Evolutionary conservation across 2,888 invertebrate genomes (phyloP), one percentile per base, ranked within the genome.

Genomic region (Sussaba pulchella): DNA sequence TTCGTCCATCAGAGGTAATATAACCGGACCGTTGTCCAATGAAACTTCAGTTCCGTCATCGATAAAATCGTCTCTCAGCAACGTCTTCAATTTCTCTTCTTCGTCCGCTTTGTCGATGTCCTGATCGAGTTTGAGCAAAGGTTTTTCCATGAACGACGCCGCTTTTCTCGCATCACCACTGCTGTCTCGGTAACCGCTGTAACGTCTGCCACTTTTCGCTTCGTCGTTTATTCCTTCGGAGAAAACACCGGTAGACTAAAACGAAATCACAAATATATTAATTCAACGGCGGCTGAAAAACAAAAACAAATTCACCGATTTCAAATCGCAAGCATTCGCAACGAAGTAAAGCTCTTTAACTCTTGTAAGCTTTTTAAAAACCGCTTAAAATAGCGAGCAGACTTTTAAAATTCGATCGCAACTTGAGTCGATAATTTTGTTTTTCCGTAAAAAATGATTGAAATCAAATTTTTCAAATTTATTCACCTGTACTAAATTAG

Each of bases 1-100:
- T 83, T 89, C 82, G 69, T 86, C 69, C 21, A 88, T 74, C 77
- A 91, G 86, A 66, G 92, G 92, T 39, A 92, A 74, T 17, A 82
- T 45, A 59, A 91, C 79, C 17, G 92, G 92, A 19, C 85, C 84
- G 82, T 90, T 88, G 4, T 89, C 85, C 12, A 85, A 52, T 66
- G 86, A 75, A 21, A 89, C 86, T 14, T 84, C 78, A 14, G 78
- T 78, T 26, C 83, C 88, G 81, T 92, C 90, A 77, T 91, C 92
- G 10, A 91, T 85, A 69, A 92, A 92, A 85, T 93, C 92, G 85
- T 92, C 92, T 73, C 88, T 88, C 9, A 92, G 84, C n/a, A 92
- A 77, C 5, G 86, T 61, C 57, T 89, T 89, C 17, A 93, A 79
- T 80, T 88, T 90, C 75, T 87, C 87, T 36, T 91, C 92, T 75